These are phyloP conservation scores for Anthonomus grandis DNA, from an alignment of 1,140 invertebrate genomes.

Conservation along the genomic window DNA sequence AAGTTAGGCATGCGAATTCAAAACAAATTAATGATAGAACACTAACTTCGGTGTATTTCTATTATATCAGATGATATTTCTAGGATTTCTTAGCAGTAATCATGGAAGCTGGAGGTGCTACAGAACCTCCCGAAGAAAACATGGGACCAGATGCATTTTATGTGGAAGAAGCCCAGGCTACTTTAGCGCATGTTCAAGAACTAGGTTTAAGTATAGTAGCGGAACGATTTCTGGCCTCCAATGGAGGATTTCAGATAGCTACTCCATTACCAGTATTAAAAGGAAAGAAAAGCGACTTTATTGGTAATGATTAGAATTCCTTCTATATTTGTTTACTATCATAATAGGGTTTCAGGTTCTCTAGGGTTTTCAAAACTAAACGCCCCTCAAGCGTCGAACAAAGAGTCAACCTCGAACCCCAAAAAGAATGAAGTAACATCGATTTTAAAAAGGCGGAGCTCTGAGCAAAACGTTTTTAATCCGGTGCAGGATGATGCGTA, in stretches of 20 bases:
- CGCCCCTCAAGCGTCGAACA: constrained; percentile 10
- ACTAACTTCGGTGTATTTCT: too few species aligned
- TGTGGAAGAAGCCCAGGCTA: constrained; percentile 68
- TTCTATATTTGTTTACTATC: not conserved
- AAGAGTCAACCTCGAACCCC: constrained; percentile 5
- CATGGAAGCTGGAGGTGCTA: constrained; percentile 65
- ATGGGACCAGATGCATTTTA: constrained; percentile 59
- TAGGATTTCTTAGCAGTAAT: constrained; percentile 61
- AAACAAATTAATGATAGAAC: too few species aligned
- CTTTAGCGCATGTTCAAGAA: constrained; percentile 63
- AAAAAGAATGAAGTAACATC: constrained; percentile 51
- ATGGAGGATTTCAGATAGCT: constrained; percentile 53
- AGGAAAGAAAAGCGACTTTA: constrained; percentile 36
- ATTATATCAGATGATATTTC: too few species aligned
- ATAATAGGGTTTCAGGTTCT: constrained; percentile 1
- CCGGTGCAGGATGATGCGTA: constrained; percentile 36
- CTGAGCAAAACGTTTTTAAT: constrained; percentile 51
- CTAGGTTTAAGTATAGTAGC: constrained; percentile 60
- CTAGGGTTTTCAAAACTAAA: constrained; percentile 14
- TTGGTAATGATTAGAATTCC: constrained; percentile 19
- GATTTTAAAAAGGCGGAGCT: constrained; percentile 57
- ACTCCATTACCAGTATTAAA: constrained; percentile 30
- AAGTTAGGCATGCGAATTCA: too few species aligned
- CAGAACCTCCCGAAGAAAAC: constrained; percentile 48
- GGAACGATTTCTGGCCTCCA: constrained; percentile 58